phyloP scores from a whole-genome alignment of 92 coral and sea anemone species.

The Siderastrea siderea region DNA sequence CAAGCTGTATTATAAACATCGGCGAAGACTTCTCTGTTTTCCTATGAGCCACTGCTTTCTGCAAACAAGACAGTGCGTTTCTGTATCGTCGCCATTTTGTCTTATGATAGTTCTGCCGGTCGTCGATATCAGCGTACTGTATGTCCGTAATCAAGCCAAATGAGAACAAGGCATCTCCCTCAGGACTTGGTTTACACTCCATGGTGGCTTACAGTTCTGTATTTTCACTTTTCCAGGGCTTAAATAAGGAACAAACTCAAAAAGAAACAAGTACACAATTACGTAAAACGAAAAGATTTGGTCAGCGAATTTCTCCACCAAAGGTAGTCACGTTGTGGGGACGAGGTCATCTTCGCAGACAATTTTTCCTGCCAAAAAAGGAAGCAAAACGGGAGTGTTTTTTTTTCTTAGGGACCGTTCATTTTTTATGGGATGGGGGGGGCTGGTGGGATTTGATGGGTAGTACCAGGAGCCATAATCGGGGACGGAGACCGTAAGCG shows the following conservation, averaged over 20 bases:
- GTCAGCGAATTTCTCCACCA: background rate
- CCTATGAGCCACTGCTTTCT: conserved; percentile 75
- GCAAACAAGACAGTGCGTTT: conserved; percentile 53
- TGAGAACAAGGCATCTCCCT: conserved; percentile 39
- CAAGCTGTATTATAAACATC: conserved; percentile 78
- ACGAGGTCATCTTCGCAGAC: too few relatives aligned
- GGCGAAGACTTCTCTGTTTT: conserved; percentile 30
- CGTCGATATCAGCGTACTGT: conserved; percentile 78
- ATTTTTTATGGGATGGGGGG: too few relatives aligned
- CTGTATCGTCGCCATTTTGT: conserved; percentile 77
- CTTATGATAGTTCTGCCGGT: conserved; percentile 46
- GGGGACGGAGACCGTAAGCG: too few relatives aligned
- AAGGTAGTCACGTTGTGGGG: too few relatives aligned
- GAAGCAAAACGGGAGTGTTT: too few relatives aligned
- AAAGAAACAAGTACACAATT: too few relatives aligned
- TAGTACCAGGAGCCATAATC: too few relatives aligned
- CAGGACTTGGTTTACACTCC: background rate
- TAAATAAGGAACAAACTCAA: too few relatives aligned
- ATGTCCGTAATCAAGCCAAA: conserved; percentile 82
- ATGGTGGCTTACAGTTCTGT: background rate
- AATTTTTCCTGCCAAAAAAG: too few relatives aligned
- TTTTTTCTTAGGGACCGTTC: too few relatives aligned
- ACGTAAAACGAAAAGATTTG: background rate
- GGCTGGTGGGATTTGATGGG: too few relatives aligned
- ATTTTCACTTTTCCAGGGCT: too few relatives aligned